Percentiles rank a stretch among this genome's conserved stretches.
Conservation (phyloP, 2,888 invertebrate species). For the Acanthosoma haemorrhoidale region DNA sequence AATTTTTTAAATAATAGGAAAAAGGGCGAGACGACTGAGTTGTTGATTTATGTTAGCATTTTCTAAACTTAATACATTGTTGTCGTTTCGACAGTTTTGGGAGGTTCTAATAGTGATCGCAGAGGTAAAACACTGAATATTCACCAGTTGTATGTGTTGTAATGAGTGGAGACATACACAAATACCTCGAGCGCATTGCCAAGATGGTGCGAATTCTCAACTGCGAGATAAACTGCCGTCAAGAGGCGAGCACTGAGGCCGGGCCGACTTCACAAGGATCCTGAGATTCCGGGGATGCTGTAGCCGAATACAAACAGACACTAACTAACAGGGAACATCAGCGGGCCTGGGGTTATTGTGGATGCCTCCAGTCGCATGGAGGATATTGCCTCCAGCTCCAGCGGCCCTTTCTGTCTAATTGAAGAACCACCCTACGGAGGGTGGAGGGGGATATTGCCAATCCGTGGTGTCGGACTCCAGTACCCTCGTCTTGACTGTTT, state of each 20-base stretch:
- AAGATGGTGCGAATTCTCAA: no score
- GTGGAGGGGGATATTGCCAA: neutral
- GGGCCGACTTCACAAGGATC: neutral
- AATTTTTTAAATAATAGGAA: no score
- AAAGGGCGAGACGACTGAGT: no score
- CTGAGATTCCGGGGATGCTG: neutral
- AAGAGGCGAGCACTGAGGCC: neutral
- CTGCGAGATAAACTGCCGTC: no score
- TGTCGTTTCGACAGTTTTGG: no score
- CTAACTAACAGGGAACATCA: conserved; percentile 1
- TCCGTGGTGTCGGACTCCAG: neutral
- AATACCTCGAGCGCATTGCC: no score
- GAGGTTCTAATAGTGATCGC: no score
- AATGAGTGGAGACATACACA: no score
- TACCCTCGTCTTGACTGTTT: neutral
- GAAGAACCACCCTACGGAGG: neutral
- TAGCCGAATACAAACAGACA: neutral
- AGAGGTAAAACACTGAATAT: no score
- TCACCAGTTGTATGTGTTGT: no score
- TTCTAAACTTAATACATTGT: no score
- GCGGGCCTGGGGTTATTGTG: neutral
- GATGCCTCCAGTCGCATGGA: neutral
- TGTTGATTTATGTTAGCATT: no score
- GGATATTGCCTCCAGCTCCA: neutral
- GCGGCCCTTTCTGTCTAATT: neutral